phyloP scores from a whole-genome alignment of 2,888 invertebrate species.

The Masnerella sp. region DNA sequence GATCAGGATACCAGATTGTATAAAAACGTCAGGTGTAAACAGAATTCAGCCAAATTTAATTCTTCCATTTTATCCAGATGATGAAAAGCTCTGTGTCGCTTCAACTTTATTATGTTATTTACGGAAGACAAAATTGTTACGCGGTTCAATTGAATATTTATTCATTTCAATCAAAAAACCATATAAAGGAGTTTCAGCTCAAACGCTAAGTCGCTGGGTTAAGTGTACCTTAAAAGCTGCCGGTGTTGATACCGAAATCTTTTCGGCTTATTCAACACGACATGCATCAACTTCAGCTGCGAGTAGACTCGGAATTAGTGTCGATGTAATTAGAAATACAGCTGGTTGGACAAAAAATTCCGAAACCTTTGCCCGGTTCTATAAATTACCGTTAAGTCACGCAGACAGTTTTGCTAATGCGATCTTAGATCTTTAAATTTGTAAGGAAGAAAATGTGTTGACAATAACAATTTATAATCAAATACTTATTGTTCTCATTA shows the following conservation, averaged over 20 bases:
- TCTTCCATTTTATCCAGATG: conserved; percentile 13
- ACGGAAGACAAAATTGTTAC: conserved; percentile 9
- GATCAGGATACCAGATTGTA: conserved; percentile 46
- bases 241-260: conserved; percentile 25
- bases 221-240: conserved; percentile 15
- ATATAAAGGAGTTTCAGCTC: neutral
- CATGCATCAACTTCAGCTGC: conserved; percentile 25
- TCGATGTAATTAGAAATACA: conserved; percentile 5
- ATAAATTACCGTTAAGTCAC: conserved; percentile 3
- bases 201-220: conserved; percentile 16
- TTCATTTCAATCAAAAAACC: conserved; percentile 16
- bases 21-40: conserved; percentile 23
- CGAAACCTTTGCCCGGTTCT: conserved; percentile 13
- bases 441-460: neutral
- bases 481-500: neutral
- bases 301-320: neutral
- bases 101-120: conserved; percentile 13
- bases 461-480: neutral
- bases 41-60: conserved; percentile 20
- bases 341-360: conserved; percentile 20
- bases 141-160: conserved; percentile 20
- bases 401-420: neutral
- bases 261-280: conserved; percentile 11
- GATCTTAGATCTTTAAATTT: neutral
- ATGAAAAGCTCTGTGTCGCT: conserved; percentile 47